Evolutionary conservation across 2,888 invertebrate species (phyloP).

Genomic region (Rosalia funebris): DNA sequence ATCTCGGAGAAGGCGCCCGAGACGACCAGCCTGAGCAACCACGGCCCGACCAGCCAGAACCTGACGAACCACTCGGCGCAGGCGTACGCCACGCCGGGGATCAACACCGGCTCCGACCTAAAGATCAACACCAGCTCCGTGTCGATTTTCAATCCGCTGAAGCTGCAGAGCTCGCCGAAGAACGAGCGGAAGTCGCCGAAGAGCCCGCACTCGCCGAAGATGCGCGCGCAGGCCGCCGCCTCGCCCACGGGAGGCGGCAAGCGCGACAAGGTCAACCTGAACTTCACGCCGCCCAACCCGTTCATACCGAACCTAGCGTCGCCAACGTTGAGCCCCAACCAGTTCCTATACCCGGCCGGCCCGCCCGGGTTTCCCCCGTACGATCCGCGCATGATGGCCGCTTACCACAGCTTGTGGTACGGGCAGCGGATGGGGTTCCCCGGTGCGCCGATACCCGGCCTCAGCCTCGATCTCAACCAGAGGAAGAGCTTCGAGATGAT

Average conservation of each 20-base stretch:
- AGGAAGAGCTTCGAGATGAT: conserved; percentile 52
- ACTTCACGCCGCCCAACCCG: conserved; percentile 63
- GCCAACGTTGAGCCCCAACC: conserved; percentile 60
- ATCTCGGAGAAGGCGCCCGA: conserved; percentile 63
- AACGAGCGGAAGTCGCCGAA: conserved; percentile 58
- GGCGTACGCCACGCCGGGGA: neutral
- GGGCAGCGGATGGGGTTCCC: conserved; percentile 53
- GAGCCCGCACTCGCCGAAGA: conserved; percentile 60
- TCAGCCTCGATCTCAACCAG: conserved; percentile 47
- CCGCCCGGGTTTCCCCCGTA: conserved; percentile 59
- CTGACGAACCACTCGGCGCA: neutral
- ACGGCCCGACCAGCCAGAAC: conserved; percentile 28
- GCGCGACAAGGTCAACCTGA: conserved; percentile 53
- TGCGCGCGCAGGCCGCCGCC: conserved; percentile 33
- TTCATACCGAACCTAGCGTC: conserved; percentile 62
- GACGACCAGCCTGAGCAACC: conserved; percentile 55
- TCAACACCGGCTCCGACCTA: conserved; percentile 48
- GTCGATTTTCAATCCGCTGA: conserved; percentile 63
- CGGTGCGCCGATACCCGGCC: conserved; percentile 43
- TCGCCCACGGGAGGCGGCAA: conserved; percentile 37
- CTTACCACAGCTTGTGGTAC: conserved; percentile 57
- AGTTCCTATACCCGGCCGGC: conserved; percentile 57
- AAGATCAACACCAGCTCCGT: conserved; percentile 64
- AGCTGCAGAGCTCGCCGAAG: conserved; percentile 59
- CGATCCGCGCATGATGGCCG: conserved; percentile 62